A percentile compares a stretch with the other conserved stretches of the same genome.
phyloP scores from a whole-genome alignment of 2,797 vertebrate species.

The Pangasius djambal region DNA sequence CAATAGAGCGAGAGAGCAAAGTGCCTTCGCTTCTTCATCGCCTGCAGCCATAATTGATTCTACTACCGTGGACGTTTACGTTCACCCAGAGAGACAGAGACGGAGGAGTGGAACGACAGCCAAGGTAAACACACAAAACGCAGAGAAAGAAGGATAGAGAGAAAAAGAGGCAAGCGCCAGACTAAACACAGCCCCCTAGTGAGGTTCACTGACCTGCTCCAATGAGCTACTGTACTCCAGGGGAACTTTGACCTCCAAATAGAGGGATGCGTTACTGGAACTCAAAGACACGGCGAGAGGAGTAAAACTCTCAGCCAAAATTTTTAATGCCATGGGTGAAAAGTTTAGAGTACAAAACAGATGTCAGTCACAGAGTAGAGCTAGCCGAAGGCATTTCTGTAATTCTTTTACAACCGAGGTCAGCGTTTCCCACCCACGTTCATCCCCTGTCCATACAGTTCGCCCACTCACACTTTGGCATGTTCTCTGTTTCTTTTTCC shows the following conservation, averaged over 20 bases:
- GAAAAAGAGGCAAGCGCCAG: not conserved
- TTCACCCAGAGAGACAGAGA: conserved; percentile 39
- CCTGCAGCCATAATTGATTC: conserved; percentile 45
- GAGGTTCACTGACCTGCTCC: conserved; percentile 9
- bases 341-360: conserved; percentile 31
- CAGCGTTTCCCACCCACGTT: conserved; percentile 6
- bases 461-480: conserved; percentile 6
- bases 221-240: conserved; percentile 27
- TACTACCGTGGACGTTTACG: conserved; percentile 35
- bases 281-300: not conserved
- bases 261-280: not conserved
- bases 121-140: conserved; percentile 41
- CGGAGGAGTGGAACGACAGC: conserved; percentile 21
- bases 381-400: not conserved
- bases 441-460: conserved; percentile 13
- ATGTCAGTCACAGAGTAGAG: conserved; percentile 17
- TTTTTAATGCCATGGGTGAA: conserved; percentile 11
- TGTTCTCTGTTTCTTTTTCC: not conserved
- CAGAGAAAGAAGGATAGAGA: conserved; percentile 4
- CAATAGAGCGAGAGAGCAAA: conserved; percentile 12
- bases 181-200: conserved; percentile 17
- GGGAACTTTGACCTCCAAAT: not conserved
- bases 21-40: conserved; percentile 22
- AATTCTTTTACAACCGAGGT: conserved; percentile 14
- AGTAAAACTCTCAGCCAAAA: not conserved